phyloP scores from a whole-genome alignment of 2,888 invertebrate genomes.

The Capitulum mitella region DNA sequence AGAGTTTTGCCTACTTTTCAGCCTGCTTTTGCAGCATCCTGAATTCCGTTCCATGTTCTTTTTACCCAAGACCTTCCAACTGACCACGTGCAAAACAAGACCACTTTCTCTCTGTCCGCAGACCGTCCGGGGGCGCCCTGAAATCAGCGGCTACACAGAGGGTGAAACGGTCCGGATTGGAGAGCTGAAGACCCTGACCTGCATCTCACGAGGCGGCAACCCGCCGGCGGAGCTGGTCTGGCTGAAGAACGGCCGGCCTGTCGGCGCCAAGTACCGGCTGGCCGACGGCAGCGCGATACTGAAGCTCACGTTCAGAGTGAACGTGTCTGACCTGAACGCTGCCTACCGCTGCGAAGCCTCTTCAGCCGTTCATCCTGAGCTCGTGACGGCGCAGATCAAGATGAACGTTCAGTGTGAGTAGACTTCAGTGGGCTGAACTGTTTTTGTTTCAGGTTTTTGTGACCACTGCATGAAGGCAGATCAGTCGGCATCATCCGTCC shows the following conservation, averaged over 20 bases:
- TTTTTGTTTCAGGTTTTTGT: too few relatives aligned
- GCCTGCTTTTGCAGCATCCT: too few relatives aligned
- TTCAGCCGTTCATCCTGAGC: neutral
- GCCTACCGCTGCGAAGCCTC: slow-evolving; percentile 85
- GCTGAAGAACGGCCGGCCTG: slow-evolving; percentile 86
- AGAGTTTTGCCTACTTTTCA: too few relatives aligned
- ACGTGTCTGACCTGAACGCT: slow-evolving; percentile 87
- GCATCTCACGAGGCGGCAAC: slow-evolving; percentile 90
- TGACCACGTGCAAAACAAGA: too few relatives aligned
- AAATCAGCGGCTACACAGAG: slow-evolving; percentile 84
- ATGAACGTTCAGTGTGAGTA: neutral
- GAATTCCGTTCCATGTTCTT: too few relatives aligned
- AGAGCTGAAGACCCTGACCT: slow-evolving; percentile 77
- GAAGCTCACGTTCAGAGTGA: slow-evolving; percentile 81
- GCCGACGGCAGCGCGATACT: slow-evolving; percentile 67
- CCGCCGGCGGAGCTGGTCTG: slow-evolving; percentile 91
- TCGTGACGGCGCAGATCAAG: neutral
- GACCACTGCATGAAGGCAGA: too few relatives aligned
- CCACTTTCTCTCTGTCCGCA: slow-evolving; percentile 46
- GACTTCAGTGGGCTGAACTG: too few relatives aligned
- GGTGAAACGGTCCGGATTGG: slow-evolving; percentile 80
- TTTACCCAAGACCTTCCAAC: too few relatives aligned
- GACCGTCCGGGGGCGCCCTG: slow-evolving; percentile 88
- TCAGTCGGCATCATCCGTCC: too few relatives aligned
- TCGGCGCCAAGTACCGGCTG: slow-evolving; percentile 75